A percentile compares a stretch with the other conserved stretches of the same genome.
These are phyloP conservation scores for Furcula furcula DNA, from an alignment of 2,888 invertebrate species.

Conservation along the genomic window DNA sequence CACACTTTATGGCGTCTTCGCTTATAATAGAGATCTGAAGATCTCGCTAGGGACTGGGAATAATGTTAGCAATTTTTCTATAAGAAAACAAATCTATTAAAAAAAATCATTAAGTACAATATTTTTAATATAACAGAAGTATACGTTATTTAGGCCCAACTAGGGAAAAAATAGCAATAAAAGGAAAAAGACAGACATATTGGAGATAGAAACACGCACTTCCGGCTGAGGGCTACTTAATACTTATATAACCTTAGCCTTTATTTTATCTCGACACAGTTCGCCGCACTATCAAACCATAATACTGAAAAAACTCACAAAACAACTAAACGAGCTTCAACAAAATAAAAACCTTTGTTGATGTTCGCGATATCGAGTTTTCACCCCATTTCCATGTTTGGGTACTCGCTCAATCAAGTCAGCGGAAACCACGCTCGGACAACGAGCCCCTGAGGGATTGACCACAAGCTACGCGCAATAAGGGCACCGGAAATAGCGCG, in stretches of 20 bases:
- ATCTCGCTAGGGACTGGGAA: slow-evolving; percentile 18
- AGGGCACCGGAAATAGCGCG: neutral
- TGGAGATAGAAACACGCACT: too few species aligned
- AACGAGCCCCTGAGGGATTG: neutral
- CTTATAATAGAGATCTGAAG: slow-evolving; percentile 10
- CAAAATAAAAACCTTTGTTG: neutral
- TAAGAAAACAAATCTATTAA: too few species aligned
- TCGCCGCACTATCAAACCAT: too few species aligned
- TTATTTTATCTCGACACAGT: too few species aligned
- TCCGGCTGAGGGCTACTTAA: too few species aligned
- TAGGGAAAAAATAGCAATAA: too few species aligned
- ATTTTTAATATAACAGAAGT: too few species aligned
- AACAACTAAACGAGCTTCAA: neutral
- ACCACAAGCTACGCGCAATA: slow-evolving; percentile 1
- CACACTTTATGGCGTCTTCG: slow-evolving; percentile 25
- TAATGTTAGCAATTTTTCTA: slow-evolving; percentile 15
- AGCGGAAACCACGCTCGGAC: neutral
- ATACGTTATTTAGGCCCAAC: too few species aligned
- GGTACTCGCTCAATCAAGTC: slow-evolving; percentile 1
- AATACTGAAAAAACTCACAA: too few species aligned
- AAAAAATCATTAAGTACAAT: too few species aligned
- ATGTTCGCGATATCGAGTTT: neutral
- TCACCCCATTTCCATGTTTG: slow-evolving; percentile 1
- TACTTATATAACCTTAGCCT: too few species aligned
- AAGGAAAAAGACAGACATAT: too few species aligned